These are phyloP conservation scores for Cloeon dipterum DNA, from an alignment of 2,888 invertebrate genomes.

Conservation along the genomic window DNA sequence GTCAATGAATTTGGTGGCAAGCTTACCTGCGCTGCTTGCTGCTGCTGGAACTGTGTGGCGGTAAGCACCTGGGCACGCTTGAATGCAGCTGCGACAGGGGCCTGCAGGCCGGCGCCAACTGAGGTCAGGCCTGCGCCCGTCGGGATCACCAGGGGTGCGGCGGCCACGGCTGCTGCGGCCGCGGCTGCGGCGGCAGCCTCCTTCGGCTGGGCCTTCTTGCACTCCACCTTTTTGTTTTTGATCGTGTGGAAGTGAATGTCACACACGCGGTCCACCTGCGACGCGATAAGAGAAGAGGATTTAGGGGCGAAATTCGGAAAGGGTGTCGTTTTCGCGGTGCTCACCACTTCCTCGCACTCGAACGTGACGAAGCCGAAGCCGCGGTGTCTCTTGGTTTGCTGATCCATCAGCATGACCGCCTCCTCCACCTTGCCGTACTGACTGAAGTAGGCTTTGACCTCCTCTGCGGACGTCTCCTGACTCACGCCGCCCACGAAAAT, in stretches of 20 bases:
- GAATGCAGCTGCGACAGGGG: background rate
- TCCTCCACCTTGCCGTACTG: constrained; percentile 80
- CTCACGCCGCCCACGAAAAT: constrained; percentile 84
- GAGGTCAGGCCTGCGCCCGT: too few species aligned
- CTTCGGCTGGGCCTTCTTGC: constrained; percentile 80
- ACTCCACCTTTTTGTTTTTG: constrained; percentile 77
- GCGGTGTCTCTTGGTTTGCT: constrained; percentile 74
- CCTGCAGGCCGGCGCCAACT: background rate
- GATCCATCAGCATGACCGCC: constrained; percentile 84
- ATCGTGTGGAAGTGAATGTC: constrained; percentile 84
- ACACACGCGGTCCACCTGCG: constrained; percentile 82
- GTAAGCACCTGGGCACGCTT: constrained; percentile 26
- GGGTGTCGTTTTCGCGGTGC: too few species aligned
- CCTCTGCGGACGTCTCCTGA: constrained; percentile 76
- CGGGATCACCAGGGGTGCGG: constrained; percentile 5
- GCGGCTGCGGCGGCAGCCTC: constrained; percentile 58
- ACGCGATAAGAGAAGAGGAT: too few species aligned
- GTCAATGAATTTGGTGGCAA: too few species aligned
- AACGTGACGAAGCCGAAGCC: constrained; percentile 85
- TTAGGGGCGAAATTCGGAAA: too few species aligned
- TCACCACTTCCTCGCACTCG: constrained; percentile 73
- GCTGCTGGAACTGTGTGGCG: constrained; percentile 4
- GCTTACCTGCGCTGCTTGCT: constrained; percentile 4
- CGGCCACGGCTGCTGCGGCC: constrained; percentile 22
- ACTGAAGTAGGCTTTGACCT: constrained; percentile 72